These are phyloP conservation scores for Tubulanus polymorphus DNA, from an alignment of 2,888 invertebrate genomes.

Conservation along the genomic window DNA sequence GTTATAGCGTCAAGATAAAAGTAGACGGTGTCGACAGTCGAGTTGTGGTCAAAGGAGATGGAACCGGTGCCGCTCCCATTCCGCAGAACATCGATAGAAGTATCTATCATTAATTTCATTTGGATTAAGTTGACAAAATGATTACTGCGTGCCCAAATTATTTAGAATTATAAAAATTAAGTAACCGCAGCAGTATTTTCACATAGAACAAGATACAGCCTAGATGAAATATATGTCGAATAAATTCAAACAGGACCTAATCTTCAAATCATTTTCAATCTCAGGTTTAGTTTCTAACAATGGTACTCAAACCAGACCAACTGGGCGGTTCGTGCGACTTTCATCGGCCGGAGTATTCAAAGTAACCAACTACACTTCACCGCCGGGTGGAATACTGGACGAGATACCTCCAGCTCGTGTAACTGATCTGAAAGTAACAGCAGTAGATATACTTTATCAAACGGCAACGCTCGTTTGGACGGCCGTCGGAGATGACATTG, in stretches of 20 bases:
- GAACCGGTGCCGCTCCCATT: conserved; percentile 12
- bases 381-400: conserved; percentile 13
- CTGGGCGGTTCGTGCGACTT: too few relatives aligned
- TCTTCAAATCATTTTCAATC: too few relatives aligned
- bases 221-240: not conserved
- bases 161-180: too few relatives aligned
- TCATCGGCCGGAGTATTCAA: conserved; percentile 51
- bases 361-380: not conserved
- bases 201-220: not conserved
- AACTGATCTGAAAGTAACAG: conserved; percentile 58
- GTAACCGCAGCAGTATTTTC: not conserved
- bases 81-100: conserved; percentile 1
- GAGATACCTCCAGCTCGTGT: conserved; percentile 57
- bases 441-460: conserved; percentile 54
- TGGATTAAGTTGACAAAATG: too few relatives aligned
- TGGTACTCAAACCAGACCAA: too few relatives aligned
- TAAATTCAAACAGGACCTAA: too few relatives aligned
- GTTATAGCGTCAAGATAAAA: conserved; percentile 44
- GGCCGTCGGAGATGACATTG: conserved; percentile 60
- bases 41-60: conserved; percentile 13
- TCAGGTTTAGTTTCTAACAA: too few relatives aligned
- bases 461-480: conserved; percentile 61
- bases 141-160: too few relatives aligned
- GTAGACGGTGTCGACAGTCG: conserved; percentile 31
- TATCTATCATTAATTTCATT: too few relatives aligned